Base-by-base conservation (phyloP, 2,888 invertebrate genomes). In the Drosophila macrospina region DNA sequence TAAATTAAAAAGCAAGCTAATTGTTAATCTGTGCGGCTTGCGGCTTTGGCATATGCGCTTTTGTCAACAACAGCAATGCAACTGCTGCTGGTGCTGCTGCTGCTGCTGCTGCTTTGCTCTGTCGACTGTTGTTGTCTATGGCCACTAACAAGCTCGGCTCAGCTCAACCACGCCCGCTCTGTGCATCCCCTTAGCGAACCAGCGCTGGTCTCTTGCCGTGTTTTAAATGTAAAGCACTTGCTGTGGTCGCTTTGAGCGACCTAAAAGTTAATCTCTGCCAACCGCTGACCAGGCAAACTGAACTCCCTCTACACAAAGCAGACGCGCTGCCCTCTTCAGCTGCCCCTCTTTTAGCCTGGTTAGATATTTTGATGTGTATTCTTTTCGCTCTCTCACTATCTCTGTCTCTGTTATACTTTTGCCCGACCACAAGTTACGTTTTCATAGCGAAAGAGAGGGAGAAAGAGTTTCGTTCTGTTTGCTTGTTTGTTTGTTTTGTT, bases 251-350 rank as follows among this genome's bases (percentile, higher is more conserved):
- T 86, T 86, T 86, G 86, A 87, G 82, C 78, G 85, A 82, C 82
- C 88, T 85, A 82, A 86, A 87, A 86, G 89, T 89, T 86, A 86
- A 86, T 86, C 86, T 87, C 86, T 88, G 76, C 83, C 88, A 87
- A 82, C 88, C 86, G 88, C 86, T 86, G 74, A 69, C 78, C 79
- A 70, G 62, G 70, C 75, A 73, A 75, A 75, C 73, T 59, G 59
- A 66, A 41, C 44, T 48, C 41, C 16, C 57, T 26, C 50, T 36
- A 16, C 37, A 28, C 45, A 41, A 34, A 51, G 20, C 52, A n/a
- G 11, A 48, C 15, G 4, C 16, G 39, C 32, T 15, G 5, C 5
- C 6, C 37, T 16, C 48, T 15, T 15, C 51, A 13, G 8, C 51
- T 41, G 39, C 5, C 32, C 5, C 5, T n/a, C 62, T 66, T 63